These are phyloP conservation scores for Ictalurus punctatus DNA, from an alignment of 2,113 vertebrate genomes.

Conservation along the genomic window DNA sequence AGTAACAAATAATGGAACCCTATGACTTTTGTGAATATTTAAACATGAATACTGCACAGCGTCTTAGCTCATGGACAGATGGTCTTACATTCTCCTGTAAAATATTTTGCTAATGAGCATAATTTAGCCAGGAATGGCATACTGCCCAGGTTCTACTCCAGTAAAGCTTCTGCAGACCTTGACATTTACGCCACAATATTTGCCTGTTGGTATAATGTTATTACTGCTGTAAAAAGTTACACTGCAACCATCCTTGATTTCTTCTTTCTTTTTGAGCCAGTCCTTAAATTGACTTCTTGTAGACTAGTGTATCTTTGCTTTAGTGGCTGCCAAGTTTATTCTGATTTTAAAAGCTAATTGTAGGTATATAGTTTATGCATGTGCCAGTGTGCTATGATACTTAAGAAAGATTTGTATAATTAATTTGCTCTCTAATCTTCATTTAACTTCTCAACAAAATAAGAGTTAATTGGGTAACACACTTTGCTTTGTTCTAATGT, in stretches of 20 bases:
- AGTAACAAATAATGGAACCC: slow-evolving; percentile 10
- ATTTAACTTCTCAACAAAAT: slow-evolving; percentile 34
- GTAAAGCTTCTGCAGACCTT: slow-evolving; percentile 19
- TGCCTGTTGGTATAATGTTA: not conserved
- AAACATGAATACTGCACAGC: slow-evolving; percentile 10
- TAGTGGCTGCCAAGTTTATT: slow-evolving; percentile 4
- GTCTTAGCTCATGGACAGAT: slow-evolving; percentile 37
- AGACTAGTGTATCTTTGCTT: not conserved
- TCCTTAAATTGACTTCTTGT: not conserved
- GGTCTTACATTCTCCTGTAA: slow-evolving; percentile 21
- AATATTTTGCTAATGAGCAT: slow-evolving; percentile 13
- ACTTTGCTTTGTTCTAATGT: slow-evolving; percentile 38
- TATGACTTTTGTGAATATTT: slow-evolving; percentile 30
- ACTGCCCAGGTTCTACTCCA: slow-evolving; percentile 21
- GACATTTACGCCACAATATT: not conserved
- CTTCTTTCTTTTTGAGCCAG: not conserved
- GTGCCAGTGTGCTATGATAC: slow-evolving; percentile 6
- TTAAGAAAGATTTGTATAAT: slow-evolving; percentile 18
- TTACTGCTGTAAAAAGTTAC: slow-evolving; percentile 19
- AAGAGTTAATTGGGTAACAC: slow-evolving; percentile 31
- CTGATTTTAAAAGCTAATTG: not conserved
- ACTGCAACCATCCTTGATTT: not conserved
- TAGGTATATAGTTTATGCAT: slow-evolving; percentile 10
- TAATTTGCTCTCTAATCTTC: slow-evolving; percentile 21
- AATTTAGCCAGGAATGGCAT: slow-evolving; percentile 17